phyloP scores from a whole-genome alignment of 2,797 vertebrate genomes.

The Coregonus suidteri region DNA sequence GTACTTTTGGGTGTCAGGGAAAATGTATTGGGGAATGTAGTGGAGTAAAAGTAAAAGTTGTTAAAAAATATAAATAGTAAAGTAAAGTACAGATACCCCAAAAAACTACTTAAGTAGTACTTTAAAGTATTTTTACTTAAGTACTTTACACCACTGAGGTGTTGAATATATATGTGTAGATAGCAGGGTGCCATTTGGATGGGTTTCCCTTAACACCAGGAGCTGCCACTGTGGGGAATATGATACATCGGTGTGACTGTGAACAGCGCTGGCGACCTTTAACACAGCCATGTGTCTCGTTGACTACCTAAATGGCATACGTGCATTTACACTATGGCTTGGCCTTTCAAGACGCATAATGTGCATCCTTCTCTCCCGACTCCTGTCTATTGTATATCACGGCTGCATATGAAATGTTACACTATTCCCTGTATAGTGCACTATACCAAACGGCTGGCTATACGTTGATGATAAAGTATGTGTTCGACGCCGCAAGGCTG shows the following conservation, averaged over 20 bases:
- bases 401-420: background rate
- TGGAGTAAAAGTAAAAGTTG: too few species aligned
- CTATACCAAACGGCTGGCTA: background rate
- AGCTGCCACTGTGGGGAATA: background rate
- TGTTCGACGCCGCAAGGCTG: background rate
- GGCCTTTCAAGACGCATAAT: background rate
- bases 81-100: too few species aligned
- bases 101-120: too few species aligned
- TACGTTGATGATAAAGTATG: too few species aligned
- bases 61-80: too few species aligned
- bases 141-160: too few species aligned
- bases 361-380: background rate
- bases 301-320: too few species aligned
- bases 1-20: too few species aligned
- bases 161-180: background rate
- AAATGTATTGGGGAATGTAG: too few species aligned
- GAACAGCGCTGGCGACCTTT: background rate
- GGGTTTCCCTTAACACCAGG: background rate
- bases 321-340: background rate
- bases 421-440: background rate
- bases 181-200: background rate
- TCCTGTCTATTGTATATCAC: background rate
- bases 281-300: too few species aligned
- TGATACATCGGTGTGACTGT: background rate
- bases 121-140: too few species aligned